Evolutionary conservation across 2,888 invertebrate genomes (phyloP), one percentile per base, ranked within the genome.

Genomic region (Gandaritis pyraliata): DNA sequence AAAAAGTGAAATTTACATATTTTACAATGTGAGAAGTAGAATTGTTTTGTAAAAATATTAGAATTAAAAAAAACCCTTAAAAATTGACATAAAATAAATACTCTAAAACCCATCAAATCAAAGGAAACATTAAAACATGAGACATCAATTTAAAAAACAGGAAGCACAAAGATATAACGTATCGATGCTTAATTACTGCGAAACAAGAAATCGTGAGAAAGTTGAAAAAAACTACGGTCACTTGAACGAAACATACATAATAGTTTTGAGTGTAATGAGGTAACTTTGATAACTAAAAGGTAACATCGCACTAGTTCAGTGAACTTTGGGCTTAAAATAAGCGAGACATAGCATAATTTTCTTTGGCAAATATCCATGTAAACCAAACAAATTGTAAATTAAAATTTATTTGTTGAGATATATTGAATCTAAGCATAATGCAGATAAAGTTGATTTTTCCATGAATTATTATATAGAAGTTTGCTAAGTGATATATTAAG

Each of bases 171-270:
- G 36, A 56, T 55, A 56, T 49, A 11, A 52, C 18, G 8, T 55
- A 49, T 53, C 33, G 51, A 46, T 57, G 61, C 50, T 13, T 61
- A 57, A 61, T 66, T 58, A 68, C 61, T 64, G 69, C 66, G 50
- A 64, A 65, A 68, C 63, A 61, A 13, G 68, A 47, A 52, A 59
- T 47, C 64, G 69, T 67, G 67, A 66, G 67, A 67, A 66, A 64
- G 60, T 30, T 61, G 30, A 58, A 62, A 64, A 46, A 57, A 59
- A 54, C 50, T 57, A 52, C n/a, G n/a, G 45, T 36, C 47, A 33
- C 33, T 33, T 33, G 33, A 33, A 11, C 33, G 10, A 33, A 33
- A 8, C 5, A 33, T 33, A 33, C 10, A 8, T 8, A 33, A 33
- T 33, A 33, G 33, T 33, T 8, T 7, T 2, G 8, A 33, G 10